Percentiles rank a stretch among this genome's conserved stretches.
These are phyloP conservation scores for Ptiloglossa arizonensis DNA, from an alignment of 1,140 invertebrate genomes.

Conservation along the genomic window DNA sequence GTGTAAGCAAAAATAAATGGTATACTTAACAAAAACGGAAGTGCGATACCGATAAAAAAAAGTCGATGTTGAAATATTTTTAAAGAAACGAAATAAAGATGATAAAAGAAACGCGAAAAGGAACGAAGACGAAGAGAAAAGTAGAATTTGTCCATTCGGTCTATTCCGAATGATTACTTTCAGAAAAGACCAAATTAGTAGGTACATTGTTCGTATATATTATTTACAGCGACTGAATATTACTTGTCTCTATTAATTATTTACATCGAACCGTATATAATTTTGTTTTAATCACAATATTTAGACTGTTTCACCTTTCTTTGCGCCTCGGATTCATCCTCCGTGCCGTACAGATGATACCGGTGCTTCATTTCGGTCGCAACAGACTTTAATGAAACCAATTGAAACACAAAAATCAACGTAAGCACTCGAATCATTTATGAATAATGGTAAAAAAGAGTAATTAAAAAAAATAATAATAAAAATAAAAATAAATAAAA, in stretches of 20 bases:
- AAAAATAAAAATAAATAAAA: conserved; percentile 48
- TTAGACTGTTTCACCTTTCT: conserved; percentile 77
- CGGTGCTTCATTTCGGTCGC: conserved; percentile 83
- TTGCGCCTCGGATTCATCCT: conserved; percentile 74
- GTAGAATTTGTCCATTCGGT: conserved; percentile 27
- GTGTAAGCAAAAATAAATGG: not conserved
- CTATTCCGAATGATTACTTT: not conserved
- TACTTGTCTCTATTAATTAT: conserved; percentile 50
- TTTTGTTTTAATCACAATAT: conserved; percentile 54
- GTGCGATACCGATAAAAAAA: conserved; percentile 1
- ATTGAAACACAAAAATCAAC: conserved; percentile 69
- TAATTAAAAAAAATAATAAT: too few relatives aligned
- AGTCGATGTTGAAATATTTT: not conserved
- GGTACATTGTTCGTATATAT: conserved; percentile 43
- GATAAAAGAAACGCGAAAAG: not conserved
- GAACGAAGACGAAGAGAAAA: conserved; percentile 25
- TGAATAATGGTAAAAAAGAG: not conserved
- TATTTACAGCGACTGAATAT: conserved; percentile 55
- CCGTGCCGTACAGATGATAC: conserved; percentile 81
- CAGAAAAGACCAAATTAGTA: conserved; percentile 36
- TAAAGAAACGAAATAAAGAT: not conserved
- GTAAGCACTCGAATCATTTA: conserved; percentile 37
- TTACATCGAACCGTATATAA: conserved; percentile 50
- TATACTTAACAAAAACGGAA: not conserved
- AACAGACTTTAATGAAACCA: conserved; percentile 79